phyloP scores from a whole-genome alignment of 2,888 invertebrate genomes.

The Unio pictorum region DNA sequence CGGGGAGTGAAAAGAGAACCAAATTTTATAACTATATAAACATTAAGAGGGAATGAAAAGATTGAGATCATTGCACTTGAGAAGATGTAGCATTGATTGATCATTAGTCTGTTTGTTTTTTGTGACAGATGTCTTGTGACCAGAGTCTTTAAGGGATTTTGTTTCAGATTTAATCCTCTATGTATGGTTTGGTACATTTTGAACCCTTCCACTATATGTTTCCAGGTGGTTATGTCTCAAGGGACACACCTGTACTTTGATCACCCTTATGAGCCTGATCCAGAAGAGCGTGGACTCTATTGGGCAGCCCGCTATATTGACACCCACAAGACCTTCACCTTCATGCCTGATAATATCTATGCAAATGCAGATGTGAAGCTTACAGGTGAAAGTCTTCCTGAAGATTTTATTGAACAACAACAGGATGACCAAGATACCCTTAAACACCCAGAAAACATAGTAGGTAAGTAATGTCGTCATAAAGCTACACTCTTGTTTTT shows the following conservation, averaged over 20 bases:
- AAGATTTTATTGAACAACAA: slow-evolving; percentile 41
- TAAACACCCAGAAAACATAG: slow-evolving; percentile 53
- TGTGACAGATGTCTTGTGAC: neutral
- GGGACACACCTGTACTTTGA: slow-evolving; percentile 64
- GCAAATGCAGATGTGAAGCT: slow-evolving; percentile 56
- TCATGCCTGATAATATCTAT: slow-evolving; percentile 60
- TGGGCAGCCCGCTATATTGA: slow-evolving; percentile 66
- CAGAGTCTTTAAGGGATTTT: neutral
- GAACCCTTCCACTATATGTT: neutral
- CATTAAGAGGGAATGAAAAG: no score
- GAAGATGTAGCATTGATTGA: neutral
- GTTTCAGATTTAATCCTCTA: neutral
- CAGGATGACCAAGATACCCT: slow-evolving; percentile 49
- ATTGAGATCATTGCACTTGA: neutral
- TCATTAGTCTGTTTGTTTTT: neutral
- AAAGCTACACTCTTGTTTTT: neutral
- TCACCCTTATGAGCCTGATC: slow-evolving; percentile 64
- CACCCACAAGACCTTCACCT: slow-evolving; percentile 60
- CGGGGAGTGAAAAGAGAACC: no score
- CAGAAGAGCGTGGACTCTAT: slow-evolving; percentile 64
- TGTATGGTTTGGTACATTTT: neutral
- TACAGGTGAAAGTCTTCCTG: slow-evolving; percentile 52
- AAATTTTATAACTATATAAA: no score
- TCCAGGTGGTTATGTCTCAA: slow-evolving; percentile 61
- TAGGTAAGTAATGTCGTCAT: slow-evolving; percentile 35